Base-by-base conservation (phyloP, 2,888 invertebrate genomes). In the Aphrophora alni region DNA sequence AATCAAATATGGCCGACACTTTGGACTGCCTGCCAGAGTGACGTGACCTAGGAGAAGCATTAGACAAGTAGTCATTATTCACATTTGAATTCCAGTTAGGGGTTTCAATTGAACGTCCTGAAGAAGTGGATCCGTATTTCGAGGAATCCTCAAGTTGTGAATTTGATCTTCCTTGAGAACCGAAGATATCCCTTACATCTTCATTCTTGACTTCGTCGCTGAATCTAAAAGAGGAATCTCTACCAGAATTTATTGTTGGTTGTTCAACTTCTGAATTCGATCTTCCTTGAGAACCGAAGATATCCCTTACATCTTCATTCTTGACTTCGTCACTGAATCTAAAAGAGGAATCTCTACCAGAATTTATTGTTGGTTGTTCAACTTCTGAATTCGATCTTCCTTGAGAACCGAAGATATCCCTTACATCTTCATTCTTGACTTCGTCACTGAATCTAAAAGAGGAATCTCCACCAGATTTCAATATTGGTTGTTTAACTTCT, bases 21-120 rank as follows among this genome's bases (percentile, higher is more conserved):
- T 78, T 78, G 14, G 70, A 27, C 51, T 76, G 78, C 38, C 78
- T 24, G 28, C 75, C 27, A n/a, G 59, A 81, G 21, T 81, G 77
- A 17, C 33, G 69, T n/a, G 75, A 10, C 14, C 38, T 38, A 12
- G 73, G 38, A 26, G 28, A 28, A 27, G 38, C 12, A 12, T n/a
- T 51, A 5, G 51, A 25, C 28, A 59, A 51, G 10, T 3, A 1
- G 10, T 27, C 14, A 1, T 72, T 68, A n/a, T n/a, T n/a, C 26
- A 44, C 78, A 17, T 27, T 78, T 0, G 78, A 78, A n/a, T 38
- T 74, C 78, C 78, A 79, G 0, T 8, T 2, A 2, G 69, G 68
- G 0, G 12, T 21, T 7, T 79, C 78, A 25, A 68, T 25, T 8
- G 73, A 73, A 12, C 51, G 25, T 14, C 3, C 25, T 12, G 68